Base-by-base conservation (phyloP, 1,140 invertebrate genomes). In the Charaxes varanes region DNA sequence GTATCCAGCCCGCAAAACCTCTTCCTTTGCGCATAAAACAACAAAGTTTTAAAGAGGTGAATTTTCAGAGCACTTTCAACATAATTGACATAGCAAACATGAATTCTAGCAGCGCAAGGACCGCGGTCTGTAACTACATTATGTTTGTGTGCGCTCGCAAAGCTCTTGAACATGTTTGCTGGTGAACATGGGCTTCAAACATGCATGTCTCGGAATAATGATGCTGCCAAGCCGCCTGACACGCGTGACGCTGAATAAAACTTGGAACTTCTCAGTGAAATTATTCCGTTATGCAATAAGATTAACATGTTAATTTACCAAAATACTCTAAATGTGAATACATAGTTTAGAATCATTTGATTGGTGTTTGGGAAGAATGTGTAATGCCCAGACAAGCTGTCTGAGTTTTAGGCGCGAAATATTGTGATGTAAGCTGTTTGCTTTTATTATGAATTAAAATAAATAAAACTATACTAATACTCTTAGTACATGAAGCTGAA, bases 171-270 rank as follows among this genome's bases (percentile, higher is more conserved):
- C 12, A 28, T 14, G 27, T 7, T 14, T 28, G 27, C 27, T 15
- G 7, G 27, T 15, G 27, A 16, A 15, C 27, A 15, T 28, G 14
- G 12, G 27, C 27, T 15, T 28, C 27, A 28, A 53, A 52, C 61
- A 67, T 62, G 49, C 66, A 66, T 69, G 66, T 56, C 60, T 62
- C 38, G 35, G 66, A 69, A 66, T 66, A 69, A 69, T 64, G 37
- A 60, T 52, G 50, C 46, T 45, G 43, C 27, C 34, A 26, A 22
- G 43, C 36, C 35, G 38, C 7, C 13, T 16, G 13, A 28, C 54
- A 56, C 40, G 46, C 65, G 62, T 66, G 65, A 56, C 51, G 37
- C 18, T 34, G 65, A 69, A 69, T 66, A 66, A 61, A 57, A 48
- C 37, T 41, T 40, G 27, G 31, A 13, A n/a, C n/a, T n/a, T n/a